Evolutionary conservation across 1,140 invertebrate species (phyloP), one percentile per base, ranked within the genome.

Genomic region (Sycophila sp.): DNA sequence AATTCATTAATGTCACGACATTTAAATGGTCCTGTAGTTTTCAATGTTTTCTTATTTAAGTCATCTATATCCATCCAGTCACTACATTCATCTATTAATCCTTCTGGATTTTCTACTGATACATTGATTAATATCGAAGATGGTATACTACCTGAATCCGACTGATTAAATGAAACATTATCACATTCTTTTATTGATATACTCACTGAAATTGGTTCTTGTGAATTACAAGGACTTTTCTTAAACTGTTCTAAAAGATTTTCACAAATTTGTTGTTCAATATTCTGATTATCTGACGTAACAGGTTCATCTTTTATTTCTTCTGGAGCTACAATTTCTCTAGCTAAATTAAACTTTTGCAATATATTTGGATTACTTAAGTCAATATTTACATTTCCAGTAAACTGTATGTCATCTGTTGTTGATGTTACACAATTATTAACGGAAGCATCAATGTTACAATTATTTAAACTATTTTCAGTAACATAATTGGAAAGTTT

Each of bases 1-100:
- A 66, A 45, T 32, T 66, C 51, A 11, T 66, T 66, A 22, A 66
- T 66, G 34, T 66, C 17, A 3, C 64, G 36, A 10, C 42, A 30
- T 56, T 66, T 56, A n/a, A 64, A 51, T 4, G 1, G 17, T 34
- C 15, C 26, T 32, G 19, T 22, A 47, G 0, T 47, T 1, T 32
- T n/a, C 4, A n/a, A 42, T 15, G 28, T 36, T n/a, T 24, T 15
- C 5, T 26, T 34, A 26, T 28, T 40, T 32, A n/a, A n/a, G n/a
- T 38, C 38, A 17, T 56, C 40, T 17, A 69, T 51, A n/a, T n/a
- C n/a, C n/a, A n/a, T 53, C 60, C 45, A 40, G 51, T 28, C 7
- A 24, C 53, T 38, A 53, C 28, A 40, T 55, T 30, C 7, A 19
- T 56, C 4, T 28, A 55, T 8, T 15, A 51, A 17, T 32, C 30